These are phyloP conservation scores for Numenius arquata DNA, from an alignment of 2,113 vertebrate genomes.

Conservation along the genomic window DNA sequence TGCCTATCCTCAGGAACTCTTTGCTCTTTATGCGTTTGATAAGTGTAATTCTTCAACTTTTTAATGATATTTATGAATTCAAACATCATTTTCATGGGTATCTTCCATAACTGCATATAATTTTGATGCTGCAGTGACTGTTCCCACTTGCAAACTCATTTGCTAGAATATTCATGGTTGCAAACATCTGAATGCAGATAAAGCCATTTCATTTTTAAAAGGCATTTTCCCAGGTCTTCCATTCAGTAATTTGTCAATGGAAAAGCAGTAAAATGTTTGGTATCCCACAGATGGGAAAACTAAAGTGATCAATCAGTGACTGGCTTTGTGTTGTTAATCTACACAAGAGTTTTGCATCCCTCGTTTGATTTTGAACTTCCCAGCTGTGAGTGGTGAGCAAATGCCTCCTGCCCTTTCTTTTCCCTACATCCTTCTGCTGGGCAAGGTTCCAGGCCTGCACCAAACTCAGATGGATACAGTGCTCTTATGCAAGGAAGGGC, in stretches of 20 bases:
- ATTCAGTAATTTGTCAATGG: not conserved
- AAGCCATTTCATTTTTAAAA: not conserved
- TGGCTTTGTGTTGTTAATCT: not conserved
- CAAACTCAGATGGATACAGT: not conserved
- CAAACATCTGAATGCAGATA: not conserved
- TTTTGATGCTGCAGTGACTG: not conserved
- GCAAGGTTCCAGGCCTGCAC: not conserved
- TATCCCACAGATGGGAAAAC: not conserved
- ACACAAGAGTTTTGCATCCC: not conserved
- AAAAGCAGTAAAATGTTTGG: not conserved
- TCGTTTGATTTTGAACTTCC: not conserved
- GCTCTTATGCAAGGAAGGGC: not conserved
- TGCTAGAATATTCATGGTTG: not conserved
- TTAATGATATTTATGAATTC: not conserved
- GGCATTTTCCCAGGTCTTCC: not conserved
- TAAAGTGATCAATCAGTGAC: not conserved
- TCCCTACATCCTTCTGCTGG: not conserved
- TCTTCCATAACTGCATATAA: not conserved
- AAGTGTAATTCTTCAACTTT: not conserved
- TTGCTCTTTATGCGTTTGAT: not conserved
- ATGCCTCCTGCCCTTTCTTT: not conserved
- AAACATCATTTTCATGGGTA: not conserved
- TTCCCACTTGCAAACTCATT: not conserved
- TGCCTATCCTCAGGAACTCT: not conserved
- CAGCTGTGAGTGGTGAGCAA: not conserved